Percentiles rank a stretch among this genome's conserved stretches.
Conservation (phyloP, 1,140 invertebrate genomes). For the Pseudomyrmex sp. region DNA sequence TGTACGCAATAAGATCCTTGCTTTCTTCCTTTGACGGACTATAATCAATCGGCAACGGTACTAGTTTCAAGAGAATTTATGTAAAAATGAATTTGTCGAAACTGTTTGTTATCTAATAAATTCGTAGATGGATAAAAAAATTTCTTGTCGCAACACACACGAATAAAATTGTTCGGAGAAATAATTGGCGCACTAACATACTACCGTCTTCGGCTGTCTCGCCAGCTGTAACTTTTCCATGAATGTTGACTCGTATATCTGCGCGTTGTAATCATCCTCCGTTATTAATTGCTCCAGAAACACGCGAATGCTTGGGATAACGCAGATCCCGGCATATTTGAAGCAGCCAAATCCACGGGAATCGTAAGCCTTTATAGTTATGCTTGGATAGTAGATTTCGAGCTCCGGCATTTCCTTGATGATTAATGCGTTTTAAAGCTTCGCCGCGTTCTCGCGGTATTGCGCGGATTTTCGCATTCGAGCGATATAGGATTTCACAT, state of each 20-base stretch:
- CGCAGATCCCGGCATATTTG: slow-evolving; percentile 85
- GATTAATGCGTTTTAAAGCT: slow-evolving; percentile 34
- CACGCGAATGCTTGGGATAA: slow-evolving; percentile 78
- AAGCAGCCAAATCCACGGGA: slow-evolving; percentile 87
- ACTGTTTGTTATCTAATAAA: background rate
- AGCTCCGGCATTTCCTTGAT: slow-evolving; percentile 83
- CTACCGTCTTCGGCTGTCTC: slow-evolving; percentile 4
- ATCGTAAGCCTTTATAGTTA: slow-evolving; percentile 87
- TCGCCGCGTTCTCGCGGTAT: background rate
- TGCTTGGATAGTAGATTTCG: slow-evolving; percentile 84
- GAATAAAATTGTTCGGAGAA: background rate
- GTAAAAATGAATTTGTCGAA: background rate
- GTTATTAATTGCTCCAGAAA: slow-evolving; percentile 81
- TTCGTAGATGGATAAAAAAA: background rate
- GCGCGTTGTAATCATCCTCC: slow-evolving; percentile 77
- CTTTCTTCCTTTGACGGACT: slow-evolving; percentile 74
- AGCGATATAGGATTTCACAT: too few species aligned
- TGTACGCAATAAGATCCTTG: slow-evolving; percentile 76
- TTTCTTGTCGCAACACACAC: background rate
- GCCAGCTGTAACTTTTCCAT: slow-evolving; percentile 21
- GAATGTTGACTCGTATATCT: slow-evolving; percentile 73
- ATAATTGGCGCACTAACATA: slow-evolving; percentile 42
- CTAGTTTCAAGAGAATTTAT: slow-evolving; percentile 26
- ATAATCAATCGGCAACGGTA: slow-evolving; percentile 69
- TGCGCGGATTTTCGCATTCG: background rate